Evolutionary conservation across 2,888 invertebrate genomes (phyloP).

Genomic region (Yponomeuta malinellus): DNA sequence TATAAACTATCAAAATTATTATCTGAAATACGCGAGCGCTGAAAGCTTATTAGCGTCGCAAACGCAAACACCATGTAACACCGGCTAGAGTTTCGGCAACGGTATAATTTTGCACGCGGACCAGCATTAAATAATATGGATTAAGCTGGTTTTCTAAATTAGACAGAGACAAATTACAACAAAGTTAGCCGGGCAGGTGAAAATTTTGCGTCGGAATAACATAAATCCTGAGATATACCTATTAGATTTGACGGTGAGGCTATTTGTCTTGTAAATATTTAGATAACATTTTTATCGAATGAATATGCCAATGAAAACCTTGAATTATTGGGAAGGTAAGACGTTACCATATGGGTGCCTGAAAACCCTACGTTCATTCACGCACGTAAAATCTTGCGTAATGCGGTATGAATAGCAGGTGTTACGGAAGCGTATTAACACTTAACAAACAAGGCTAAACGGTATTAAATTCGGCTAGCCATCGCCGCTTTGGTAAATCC

Average conservation of each 20-base stretch:
- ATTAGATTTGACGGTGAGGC: not conserved
- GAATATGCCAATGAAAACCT: no score
- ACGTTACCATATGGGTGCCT: not conserved
- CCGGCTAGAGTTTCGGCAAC: constrained; percentile 55
- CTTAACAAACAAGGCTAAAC: constrained; percentile 16
- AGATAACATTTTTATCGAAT: not conserved
- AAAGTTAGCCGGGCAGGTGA: constrained; percentile 12
- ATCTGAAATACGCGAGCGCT: constrained; percentile 59
- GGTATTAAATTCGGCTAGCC: constrained; percentile 23
- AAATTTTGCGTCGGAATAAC: constrained; percentile 8
- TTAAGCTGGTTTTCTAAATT: constrained; percentile 18
- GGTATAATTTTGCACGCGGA: constrained; percentile 14
- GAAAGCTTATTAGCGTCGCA: constrained; percentile 67
- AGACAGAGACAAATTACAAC: constrained; percentile 23
- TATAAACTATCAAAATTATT: constrained; percentile 13
- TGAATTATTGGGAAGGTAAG: no score
- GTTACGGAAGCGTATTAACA: constrained; percentile 13
- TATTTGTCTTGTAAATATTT: constrained; percentile 11
- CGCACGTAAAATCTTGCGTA: constrained; percentile 9
- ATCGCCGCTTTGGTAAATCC: constrained; percentile 59
- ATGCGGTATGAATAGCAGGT: constrained; percentile 16
- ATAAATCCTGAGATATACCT: constrained; percentile 7
- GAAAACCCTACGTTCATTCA: constrained; percentile 7
- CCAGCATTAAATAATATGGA: constrained; percentile 14
- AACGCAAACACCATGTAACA: constrained; percentile 68